phyloP scores from a whole-genome alignment of 2,797 vertebrate species.

The Emys orbicularis region DNA sequence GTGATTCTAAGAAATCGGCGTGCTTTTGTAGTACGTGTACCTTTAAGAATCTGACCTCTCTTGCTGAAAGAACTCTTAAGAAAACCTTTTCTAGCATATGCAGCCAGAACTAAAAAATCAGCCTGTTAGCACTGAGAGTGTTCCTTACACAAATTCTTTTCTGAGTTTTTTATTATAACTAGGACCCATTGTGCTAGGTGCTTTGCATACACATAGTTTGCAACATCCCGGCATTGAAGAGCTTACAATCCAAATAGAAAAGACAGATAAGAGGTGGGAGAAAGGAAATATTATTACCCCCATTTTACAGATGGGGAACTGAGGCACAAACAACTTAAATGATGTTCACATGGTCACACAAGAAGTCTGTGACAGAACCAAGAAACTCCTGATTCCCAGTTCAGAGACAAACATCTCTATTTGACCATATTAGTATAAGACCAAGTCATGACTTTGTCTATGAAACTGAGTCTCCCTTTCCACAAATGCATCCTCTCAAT shows the following conservation, averaged over 20 bases:
- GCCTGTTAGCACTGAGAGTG: background rate
- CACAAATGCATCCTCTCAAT: background rate
- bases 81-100: background rate
- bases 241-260: background rate
- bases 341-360: background rate
- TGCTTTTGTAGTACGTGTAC: background rate
- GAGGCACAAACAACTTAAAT: background rate
- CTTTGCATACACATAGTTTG: background rate
- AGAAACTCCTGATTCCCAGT: background rate
- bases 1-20: background rate
- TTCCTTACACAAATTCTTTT: background rate
- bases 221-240: background rate
- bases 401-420: background rate
- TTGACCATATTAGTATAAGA: background rate
- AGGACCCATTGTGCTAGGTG: background rate
- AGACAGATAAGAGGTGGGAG: background rate
- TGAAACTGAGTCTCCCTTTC: background rate
- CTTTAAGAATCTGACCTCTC: background rate
- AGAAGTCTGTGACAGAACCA: background rate
- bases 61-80: background rate
- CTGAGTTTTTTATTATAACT: background rate
- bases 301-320: background rate
- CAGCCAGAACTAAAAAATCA: background rate
- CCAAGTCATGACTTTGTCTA: background rate
- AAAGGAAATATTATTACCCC: background rate